Evolutionary conservation across 2,888 invertebrate species (phyloP).

Genomic region (Sericinus montela): DNA sequence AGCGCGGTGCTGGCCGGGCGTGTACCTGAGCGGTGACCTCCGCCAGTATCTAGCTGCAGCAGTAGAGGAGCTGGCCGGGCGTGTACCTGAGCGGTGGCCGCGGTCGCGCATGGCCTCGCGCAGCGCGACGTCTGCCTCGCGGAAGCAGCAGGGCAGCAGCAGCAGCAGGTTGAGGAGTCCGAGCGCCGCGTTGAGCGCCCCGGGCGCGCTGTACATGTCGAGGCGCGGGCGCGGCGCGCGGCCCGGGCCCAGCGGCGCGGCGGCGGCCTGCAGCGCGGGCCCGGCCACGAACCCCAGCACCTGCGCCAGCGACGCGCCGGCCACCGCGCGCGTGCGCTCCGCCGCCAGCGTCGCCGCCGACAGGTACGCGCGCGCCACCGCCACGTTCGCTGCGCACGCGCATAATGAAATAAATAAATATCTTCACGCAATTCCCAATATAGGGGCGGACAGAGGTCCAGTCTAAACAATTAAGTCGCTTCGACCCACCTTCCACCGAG

Average conservation of each 20-base stretch:
- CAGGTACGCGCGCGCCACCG: conserved; percentile 90
- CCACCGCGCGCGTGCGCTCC: conserved; percentile 90
- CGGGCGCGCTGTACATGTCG: conserved; percentile 93
- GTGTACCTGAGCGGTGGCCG: conserved; percentile 81
- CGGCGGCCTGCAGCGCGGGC: conserved; percentile 89
- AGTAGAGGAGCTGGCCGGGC: too few relatives aligned
- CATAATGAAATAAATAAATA: not conserved
- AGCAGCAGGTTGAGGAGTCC: conserved; percentile 85
- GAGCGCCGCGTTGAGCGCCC: conserved; percentile 90
- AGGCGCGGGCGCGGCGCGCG: conserved; percentile 79
- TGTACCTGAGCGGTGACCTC: conserved; percentile 82
- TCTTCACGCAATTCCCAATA: too few relatives aligned
- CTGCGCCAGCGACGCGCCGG: conserved; percentile 90
- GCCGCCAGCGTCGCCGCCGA: conserved; percentile 89
- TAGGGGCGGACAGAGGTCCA: too few relatives aligned
- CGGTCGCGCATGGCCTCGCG: conserved; percentile 88
- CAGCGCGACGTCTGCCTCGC: conserved; percentile 87
- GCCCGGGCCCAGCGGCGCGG: conserved; percentile 86
- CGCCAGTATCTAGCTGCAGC: too few relatives aligned
- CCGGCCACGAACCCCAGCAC: conserved; percentile 93
- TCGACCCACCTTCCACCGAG: too few relatives aligned
- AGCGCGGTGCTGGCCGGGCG: too few relatives aligned
- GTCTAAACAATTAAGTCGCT: too few relatives aligned
- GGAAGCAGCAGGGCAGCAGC: conserved; percentile 87
- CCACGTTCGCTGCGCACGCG: conserved; percentile 83